Percentiles rank a stretch among this genome's conserved stretches.
These are phyloP conservation scores for Columba janthina DNA, from an alignment of 2,113 vertebrate species.

Conservation along the genomic window DNA sequence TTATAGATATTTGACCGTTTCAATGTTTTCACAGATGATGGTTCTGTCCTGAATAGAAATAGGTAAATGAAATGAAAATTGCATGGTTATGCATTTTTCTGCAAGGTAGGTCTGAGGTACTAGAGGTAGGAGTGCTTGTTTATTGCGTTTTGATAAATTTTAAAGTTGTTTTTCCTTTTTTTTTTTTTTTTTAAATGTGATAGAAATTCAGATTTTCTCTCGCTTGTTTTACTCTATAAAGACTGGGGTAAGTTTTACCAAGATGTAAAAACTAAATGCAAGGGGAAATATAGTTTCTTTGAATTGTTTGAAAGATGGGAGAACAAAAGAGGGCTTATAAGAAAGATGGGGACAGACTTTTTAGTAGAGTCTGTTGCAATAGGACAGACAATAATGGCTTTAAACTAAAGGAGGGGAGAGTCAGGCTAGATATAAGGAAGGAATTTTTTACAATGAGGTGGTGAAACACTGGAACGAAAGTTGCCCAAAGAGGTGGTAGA, in stretches of 20 bases:
- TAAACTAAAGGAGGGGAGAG: neutral
- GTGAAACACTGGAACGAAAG: neutral
- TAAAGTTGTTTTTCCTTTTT: neutral
- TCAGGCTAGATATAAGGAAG: neutral
- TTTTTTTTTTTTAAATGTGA: neutral
- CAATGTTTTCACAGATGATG: neutral
- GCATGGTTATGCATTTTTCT: neutral
- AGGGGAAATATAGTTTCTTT: neutral
- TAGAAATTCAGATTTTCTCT: neutral
- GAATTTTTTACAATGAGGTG: no score
- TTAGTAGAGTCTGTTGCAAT: neutral
- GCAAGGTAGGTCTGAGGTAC: neutral
- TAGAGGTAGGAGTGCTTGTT: fast-evolving
- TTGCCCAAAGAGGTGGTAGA: neutral
- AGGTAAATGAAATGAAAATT: neutral
- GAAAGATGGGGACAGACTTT: neutral
- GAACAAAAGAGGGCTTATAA: neutral
- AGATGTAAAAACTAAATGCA: neutral
- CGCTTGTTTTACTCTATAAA: neutral
- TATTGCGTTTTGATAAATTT: neutral
- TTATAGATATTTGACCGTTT: neutral
- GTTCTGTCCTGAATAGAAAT: neutral
- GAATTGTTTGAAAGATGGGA: neutral
- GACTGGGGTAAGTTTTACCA: neutral
- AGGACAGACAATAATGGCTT: neutral